Conservation (phyloP, 64 coral and sea anemone species). For the Astreopora myriophthalma region DNA sequence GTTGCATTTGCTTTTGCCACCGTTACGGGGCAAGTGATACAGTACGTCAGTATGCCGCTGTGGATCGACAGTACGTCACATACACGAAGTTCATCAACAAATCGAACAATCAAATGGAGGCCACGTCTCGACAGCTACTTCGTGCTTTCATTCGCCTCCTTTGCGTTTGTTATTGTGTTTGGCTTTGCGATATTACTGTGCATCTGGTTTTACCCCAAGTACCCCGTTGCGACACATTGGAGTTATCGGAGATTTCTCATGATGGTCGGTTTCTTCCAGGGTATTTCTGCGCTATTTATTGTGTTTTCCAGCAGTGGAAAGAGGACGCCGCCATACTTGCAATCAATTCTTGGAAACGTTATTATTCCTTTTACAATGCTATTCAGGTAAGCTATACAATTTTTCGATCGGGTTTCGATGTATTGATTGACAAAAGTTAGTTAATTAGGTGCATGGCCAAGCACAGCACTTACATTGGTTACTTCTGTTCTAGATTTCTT, state of each 20-base stretch:
- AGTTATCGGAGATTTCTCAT: conserved; percentile 10
- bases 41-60: conserved; percentile 2
- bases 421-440: neutral
- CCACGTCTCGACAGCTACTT: conserved; percentile 60
- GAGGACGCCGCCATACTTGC: conserved; percentile 78
- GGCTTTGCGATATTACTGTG: conserved; percentile 38
- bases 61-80: conserved; percentile 32
- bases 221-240: conserved; percentile 25
- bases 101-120: neutral
- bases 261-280: conserved; percentile 1
- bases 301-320: conserved; percentile 67
- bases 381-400: conserved; percentile 58
- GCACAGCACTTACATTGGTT: neutral
- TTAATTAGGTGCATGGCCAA: neutral
- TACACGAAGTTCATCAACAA: neutral
- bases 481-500: conserved; percentile 37
- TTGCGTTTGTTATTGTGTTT: conserved; percentile 46
- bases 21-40: conserved; percentile 6
- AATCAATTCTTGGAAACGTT: conserved; percentile 74
- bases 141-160: conserved; percentile 20
- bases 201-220: neutral
- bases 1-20: neutral
- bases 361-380: conserved; percentile 64
- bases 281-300: conserved; percentile 29
- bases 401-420: neutral